Conservation (phyloP, 1,140 invertebrate genomes). For the Heliconius eleuchia region DNA sequence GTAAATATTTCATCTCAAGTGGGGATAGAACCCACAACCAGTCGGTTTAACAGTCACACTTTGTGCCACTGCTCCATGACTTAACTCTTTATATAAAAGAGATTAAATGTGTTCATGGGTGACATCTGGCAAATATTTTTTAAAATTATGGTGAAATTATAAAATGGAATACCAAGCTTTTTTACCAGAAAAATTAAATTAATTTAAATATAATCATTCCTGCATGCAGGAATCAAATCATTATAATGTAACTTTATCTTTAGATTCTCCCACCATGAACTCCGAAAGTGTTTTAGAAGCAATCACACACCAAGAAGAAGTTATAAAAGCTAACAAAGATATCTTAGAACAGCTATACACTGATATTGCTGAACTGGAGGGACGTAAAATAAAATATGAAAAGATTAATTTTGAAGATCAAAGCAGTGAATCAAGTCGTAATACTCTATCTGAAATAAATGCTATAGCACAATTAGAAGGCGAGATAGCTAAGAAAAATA, state of each 20-base stretch:
- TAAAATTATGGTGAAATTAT: too few species aligned
- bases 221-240: too few species aligned
- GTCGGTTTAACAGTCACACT: too few species aligned
- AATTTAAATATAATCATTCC: too few species aligned
- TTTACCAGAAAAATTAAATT: too few species aligned
- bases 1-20: too few species aligned
- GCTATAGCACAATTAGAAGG: constrained; percentile 79
- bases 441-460: constrained; percentile 72
- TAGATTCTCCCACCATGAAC: constrained; percentile 55
- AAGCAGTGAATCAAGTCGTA: constrained; percentile 80
- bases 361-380: constrained; percentile 79
- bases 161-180: too few species aligned
- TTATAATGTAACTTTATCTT: constrained; percentile 10
- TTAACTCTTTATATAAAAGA: too few species aligned
- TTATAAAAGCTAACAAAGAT: constrained; percentile 78
- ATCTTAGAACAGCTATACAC: constrained; percentile 79
- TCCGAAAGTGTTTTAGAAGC: constrained; percentile 68
- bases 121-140: too few species aligned
- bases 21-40: too few species aligned
- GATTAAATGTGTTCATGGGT: too few species aligned
- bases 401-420: constrained; percentile 54
- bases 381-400: constrained; percentile 75
- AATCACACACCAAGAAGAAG: constrained; percentile 74
- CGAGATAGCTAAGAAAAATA: constrained; percentile 83
- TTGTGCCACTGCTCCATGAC: too few species aligned